Conservation (phyloP, 2,797 vertebrate genomes). For the Schizopygopsis malacanthus region DNA sequence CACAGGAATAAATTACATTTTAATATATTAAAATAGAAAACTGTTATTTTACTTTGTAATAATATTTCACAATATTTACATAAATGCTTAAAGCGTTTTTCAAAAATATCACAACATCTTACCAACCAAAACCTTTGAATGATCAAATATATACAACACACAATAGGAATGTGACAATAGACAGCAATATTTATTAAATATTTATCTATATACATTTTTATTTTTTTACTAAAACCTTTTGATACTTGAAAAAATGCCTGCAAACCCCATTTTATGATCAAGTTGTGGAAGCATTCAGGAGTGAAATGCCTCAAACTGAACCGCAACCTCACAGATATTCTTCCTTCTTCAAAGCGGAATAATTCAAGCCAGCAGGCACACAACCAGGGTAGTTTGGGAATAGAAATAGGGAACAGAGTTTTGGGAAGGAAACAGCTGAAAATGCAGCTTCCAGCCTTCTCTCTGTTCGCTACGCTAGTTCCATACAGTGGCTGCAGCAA, state of each 20-base stretch:
- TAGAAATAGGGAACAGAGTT: conserved; percentile 30
- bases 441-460: conserved; percentile 30
- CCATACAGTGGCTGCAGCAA: conserved; percentile 2
- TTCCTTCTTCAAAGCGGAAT: conserved; percentile 11
- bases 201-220: neutral
- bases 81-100: neutral
- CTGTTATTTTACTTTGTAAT: neutral
- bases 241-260: neutral
- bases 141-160: neutral
- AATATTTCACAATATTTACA: neutral
- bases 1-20: neutral
- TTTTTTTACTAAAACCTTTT: neutral
- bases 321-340: conserved; percentile 8
- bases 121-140: neutral
- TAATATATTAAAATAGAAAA: neutral
- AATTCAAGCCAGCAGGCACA: conserved; percentile 31
- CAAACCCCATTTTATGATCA: conserved; percentile 12
- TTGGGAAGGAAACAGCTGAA: conserved; percentile 33
- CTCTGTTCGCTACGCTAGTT: conserved; percentile 28
- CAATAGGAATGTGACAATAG: neutral
- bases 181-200: neutral
- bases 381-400: neutral
- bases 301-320: conserved; percentile 18
- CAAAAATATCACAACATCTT: no score
- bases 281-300: neutral